Percentiles rank a stretch among this genome's conserved stretches.
Conservation (phyloP, 2,888 invertebrate species). For the Drosophila nigritarsus region DNA sequence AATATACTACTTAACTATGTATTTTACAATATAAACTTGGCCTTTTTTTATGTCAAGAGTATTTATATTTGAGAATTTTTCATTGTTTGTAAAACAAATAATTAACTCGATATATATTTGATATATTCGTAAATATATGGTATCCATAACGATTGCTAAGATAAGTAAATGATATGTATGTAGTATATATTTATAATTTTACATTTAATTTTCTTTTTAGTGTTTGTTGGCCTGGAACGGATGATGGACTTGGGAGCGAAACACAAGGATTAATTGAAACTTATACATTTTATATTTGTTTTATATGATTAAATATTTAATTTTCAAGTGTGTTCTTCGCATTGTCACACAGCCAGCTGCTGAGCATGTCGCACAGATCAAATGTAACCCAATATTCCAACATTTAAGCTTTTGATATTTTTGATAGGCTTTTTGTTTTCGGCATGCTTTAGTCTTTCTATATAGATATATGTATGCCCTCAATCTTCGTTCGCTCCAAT, state of each 20-base stretch:
- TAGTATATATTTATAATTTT: slow-evolving; percentile 10
- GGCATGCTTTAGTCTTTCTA: not conserved
- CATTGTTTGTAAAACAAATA: slow-evolving; percentile 47
- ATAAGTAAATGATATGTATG: slow-evolving; percentile 58
- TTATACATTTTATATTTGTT: not conserved
- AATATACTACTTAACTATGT: slow-evolving; percentile 23
- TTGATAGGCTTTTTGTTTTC: not conserved
- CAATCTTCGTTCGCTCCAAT: slow-evolving; percentile 16
- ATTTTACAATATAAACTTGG: slow-evolving; percentile 40
- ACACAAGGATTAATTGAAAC: slow-evolving; percentile 1
- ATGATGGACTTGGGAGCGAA: slow-evolving; percentile 10
- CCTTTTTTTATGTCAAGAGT: slow-evolving; percentile 33
- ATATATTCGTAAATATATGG: slow-evolving; percentile 30
- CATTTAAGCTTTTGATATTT: not conserved
- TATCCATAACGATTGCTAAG: slow-evolving; percentile 25
- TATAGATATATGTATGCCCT: not conserved
- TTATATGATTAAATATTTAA: not conserved
- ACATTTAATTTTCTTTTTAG: not conserved
- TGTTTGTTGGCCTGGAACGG: slow-evolving; percentile 12
- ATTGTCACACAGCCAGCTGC: slow-evolving; percentile 38
- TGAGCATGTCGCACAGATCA: slow-evolving; percentile 41
- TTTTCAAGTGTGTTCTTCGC: not conserved
- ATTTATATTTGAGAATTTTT: slow-evolving; percentile 16
- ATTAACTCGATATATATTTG: slow-evolving; percentile 37
- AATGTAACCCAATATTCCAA: not conserved